Percentiles rank a stretch among this genome's conserved stretches.
phyloP scores from a whole-genome alignment of 2,888 invertebrate species.

The Scelioninae gen. 1 region DNA sequence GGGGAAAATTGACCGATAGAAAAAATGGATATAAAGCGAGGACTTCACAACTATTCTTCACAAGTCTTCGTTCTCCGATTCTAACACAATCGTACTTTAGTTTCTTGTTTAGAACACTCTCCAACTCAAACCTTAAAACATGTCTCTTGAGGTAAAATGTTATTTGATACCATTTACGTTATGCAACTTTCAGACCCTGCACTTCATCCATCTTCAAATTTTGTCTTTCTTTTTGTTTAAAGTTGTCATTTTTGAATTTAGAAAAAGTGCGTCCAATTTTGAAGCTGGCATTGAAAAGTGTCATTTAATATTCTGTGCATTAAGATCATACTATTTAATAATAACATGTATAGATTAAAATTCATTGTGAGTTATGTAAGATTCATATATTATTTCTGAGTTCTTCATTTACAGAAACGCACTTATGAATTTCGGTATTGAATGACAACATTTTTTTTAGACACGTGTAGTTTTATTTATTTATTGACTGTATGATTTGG shows the following conservation, averaged over 20 bases:
- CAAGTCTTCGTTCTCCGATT: conserved; percentile 21
- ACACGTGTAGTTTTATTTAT: background rate
- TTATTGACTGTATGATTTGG: background rate
- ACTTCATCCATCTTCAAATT: too few relatives aligned
- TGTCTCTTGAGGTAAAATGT: conserved; percentile 36
- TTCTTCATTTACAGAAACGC: conserved; percentile 44
- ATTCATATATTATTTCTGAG: conserved; percentile 45
- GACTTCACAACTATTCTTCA: background rate
- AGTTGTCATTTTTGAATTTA: too few relatives aligned
- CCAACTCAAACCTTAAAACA: conserved; percentile 29
- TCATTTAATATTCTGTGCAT: too few relatives aligned
- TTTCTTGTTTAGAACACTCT: conserved; percentile 4
- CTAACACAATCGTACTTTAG: background rate
- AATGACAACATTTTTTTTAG: conserved; percentile 32
- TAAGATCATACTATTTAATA: too few relatives aligned
- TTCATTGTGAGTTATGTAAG: conserved; percentile 30
- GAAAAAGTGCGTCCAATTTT: too few relatives aligned
- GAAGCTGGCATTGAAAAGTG: too few relatives aligned
- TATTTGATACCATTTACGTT: background rate
- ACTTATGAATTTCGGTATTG: conserved; percentile 34
- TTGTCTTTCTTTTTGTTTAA: too few relatives aligned
- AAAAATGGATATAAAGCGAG: conserved; percentile 30
- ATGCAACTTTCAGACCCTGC: too few relatives aligned
- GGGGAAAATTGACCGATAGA: conserved; percentile 21
- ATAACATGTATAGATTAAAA: too few relatives aligned